Conservation (phyloP, 2,888 invertebrate genomes). For the Sinelater perroti region DNA sequence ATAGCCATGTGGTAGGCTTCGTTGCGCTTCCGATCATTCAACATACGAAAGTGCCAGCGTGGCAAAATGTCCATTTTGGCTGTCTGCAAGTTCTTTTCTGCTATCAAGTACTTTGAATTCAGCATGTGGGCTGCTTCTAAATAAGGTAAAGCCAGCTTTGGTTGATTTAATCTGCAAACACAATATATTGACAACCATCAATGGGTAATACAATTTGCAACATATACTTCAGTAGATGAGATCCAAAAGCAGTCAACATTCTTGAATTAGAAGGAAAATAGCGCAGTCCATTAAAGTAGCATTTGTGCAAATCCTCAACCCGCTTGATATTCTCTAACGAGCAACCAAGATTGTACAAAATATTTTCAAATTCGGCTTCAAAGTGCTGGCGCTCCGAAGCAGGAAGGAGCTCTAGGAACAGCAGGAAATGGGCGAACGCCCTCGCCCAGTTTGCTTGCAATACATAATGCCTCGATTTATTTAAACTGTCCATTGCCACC, state of each 20-base stretch:
- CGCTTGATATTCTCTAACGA: constrained; percentile 51
- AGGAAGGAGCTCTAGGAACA: constrained; percentile 49
- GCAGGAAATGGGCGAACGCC: constrained; percentile 54
- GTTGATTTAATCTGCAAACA: constrained; percentile 49
- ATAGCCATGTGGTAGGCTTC: constrained; percentile 72
- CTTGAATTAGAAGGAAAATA: constrained; percentile 62
- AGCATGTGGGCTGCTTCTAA: constrained; percentile 47
- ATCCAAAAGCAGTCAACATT: constrained; percentile 63
- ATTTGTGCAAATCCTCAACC: constrained; percentile 56
- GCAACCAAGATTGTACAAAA: constrained; percentile 49
- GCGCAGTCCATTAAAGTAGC: constrained; percentile 59
- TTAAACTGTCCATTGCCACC: constrained; percentile 43
- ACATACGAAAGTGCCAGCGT: constrained; percentile 85
- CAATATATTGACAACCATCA: too few species aligned
- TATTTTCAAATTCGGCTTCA: constrained; percentile 46
- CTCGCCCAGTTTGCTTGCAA: constrained; percentile 47
- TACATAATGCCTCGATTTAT: constrained; percentile 48
- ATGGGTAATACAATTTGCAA: too few species aligned
- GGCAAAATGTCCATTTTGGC: constrained; percentile 74
- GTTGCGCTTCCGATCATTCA: constrained; percentile 79
- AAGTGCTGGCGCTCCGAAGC: constrained; percentile 40
- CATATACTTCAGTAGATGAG: constrained; percentile 62
- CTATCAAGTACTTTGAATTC: constrained; percentile 47
- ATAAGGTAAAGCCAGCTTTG: constrained; percentile 50
- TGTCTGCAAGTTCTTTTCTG: constrained; percentile 73